Percentiles rank a stretch among this genome's conserved stretches.
phyloP scores from a whole-genome alignment of 2,888 invertebrate species.

The Drosophila eohydei region DNA sequence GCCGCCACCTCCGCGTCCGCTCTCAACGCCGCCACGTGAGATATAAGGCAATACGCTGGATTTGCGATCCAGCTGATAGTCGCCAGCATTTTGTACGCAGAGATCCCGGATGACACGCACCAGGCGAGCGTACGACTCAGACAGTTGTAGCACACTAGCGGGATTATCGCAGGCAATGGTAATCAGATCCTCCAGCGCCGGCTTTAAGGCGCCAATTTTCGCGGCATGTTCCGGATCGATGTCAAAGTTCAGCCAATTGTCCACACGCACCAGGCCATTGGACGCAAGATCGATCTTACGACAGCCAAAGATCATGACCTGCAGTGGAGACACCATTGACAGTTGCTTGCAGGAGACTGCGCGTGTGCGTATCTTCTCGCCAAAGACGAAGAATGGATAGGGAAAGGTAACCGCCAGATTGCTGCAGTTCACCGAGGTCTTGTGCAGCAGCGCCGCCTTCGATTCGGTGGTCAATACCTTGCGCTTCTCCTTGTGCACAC shows the following conservation, averaged over 20 bases:
- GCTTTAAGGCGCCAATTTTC: slow-evolving; percentile 93
- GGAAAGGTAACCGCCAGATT: slow-evolving; percentile 93
- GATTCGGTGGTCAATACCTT: slow-evolving; percentile 98
- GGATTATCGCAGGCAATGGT: slow-evolving; percentile 92
- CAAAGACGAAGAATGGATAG: slow-evolving; percentile 98
- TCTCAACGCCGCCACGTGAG: slow-evolving; percentile 60
- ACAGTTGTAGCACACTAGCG: slow-evolving; percentile 88
- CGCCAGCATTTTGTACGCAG: slow-evolving; percentile 91
- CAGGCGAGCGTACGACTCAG: slow-evolving; percentile 85
- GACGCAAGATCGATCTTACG: slow-evolving; percentile 87
- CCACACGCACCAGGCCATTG: slow-evolving; percentile 91
- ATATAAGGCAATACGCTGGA: slow-evolving; percentile 82
- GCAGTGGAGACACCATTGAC: slow-evolving; percentile 97
- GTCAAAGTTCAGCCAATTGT: slow-evolving; percentile 97
- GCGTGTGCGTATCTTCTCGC: slow-evolving; percentile 98
- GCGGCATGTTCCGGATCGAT: slow-evolving; percentile 93
- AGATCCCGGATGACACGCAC: slow-evolving; percentile 90
- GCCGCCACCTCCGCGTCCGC: slow-evolving; percentile 36
- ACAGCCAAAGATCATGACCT: slow-evolving; percentile 96
- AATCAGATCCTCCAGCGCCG: slow-evolving; percentile 94
- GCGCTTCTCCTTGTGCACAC: slow-evolving; percentile 97
- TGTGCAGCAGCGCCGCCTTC: slow-evolving; percentile 97
- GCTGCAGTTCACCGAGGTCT: slow-evolving; percentile 97
- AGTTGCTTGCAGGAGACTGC: slow-evolving; percentile 98
- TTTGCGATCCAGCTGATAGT: slow-evolving; percentile 88